Evolutionary conservation across 1,140 invertebrate species (phyloP).

Genomic region (Drosophila santomea): DNA sequence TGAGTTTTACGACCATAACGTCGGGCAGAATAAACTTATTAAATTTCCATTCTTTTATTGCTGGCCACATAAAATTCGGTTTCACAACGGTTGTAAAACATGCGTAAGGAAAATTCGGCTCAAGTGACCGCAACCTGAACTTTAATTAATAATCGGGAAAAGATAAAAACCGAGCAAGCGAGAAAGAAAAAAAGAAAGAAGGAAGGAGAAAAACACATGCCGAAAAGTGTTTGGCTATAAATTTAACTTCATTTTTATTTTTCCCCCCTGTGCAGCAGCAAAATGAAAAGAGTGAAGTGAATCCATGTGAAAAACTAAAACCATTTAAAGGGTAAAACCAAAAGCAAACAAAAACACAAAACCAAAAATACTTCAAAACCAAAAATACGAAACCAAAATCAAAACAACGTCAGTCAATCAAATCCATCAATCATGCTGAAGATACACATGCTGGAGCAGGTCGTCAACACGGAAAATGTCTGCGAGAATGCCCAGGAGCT

Average conservation of each 20-base stretch:
- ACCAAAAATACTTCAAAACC: slow-evolving; percentile 50
- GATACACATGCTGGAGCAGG: slow-evolving; percentile 81
- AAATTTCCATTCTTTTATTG: slow-evolving; percentile 73
- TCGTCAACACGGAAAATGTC: slow-evolving; percentile 66
- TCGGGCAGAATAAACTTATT: slow-evolving; percentile 60
- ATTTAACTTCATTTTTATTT: not conserved
- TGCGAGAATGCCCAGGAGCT: slow-evolving; percentile 71
- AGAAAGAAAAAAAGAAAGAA: not conserved
- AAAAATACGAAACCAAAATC: slow-evolving; percentile 61
- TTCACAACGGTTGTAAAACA: slow-evolving; percentile 57
- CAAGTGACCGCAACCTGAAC: slow-evolving; percentile 46
- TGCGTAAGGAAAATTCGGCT: slow-evolving; percentile 33
- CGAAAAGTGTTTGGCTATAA: slow-evolving; percentile 28
- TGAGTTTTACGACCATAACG: slow-evolving; percentile 63
- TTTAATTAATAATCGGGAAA: slow-evolving; percentile 57
- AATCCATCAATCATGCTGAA: slow-evolving; percentile 75
- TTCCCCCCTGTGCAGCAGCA: slow-evolving; percentile 10
- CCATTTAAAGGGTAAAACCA: slow-evolving; percentile 35
- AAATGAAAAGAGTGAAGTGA: slow-evolving; percentile 44
- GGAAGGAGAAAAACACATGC: slow-evolving; percentile 16
- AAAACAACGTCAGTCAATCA: slow-evolving; percentile 58
- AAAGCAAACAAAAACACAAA: slow-evolving; percentile 44
- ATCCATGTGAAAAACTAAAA: slow-evolving; percentile 32
- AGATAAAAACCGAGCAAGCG: not conserved
- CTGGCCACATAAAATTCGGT: slow-evolving; percentile 55